Base-by-base conservation (phyloP, 1,140 invertebrate genomes). In the Eumeta japonica region DNA sequence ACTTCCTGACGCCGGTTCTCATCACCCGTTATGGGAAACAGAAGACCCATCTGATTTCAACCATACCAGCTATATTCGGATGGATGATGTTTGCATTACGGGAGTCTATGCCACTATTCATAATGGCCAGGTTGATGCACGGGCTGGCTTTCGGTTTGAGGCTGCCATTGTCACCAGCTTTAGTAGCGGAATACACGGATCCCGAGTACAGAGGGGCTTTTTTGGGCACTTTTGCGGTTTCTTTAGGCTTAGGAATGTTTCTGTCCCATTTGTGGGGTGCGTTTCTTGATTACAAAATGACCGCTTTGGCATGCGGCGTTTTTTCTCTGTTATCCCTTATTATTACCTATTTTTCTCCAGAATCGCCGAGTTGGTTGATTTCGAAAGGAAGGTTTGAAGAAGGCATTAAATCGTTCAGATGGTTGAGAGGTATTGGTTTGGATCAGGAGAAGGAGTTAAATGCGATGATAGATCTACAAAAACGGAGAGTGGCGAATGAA, bases 291-390 rank as follows among this genome's bases (percentile, higher is more conserved):
- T 36, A 19, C 16, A 4, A 27, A 10, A 36, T 36, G 35, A 36
- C 35, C 3, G 16, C 35, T 3, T 5, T 36, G 5, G 24, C 16
- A 12, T 36, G 35, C 15, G 5, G n/a, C 4, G 3, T 36, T 11
- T 36, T 36, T 28, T 11, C 35, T 11, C 10, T 36, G 10, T 13
- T 27, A 9, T 4, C 18, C 15, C 3, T 20, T n/a, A 16, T 36
- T 12, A 36, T 36, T 12, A 36, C 27, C 4, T 5, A 4, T 5
- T 27, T 36, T 28, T 36, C 35, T 13, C 35, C 36, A 3, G 36
- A 37, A 30, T 28, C 36, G 3, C 36, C 36, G 3, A 29, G 36
- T 17, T 37, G 36, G 36, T 15, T 37, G 20, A 14, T 29, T n/a
- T 28, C 36, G 3, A 37, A 37, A 30, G 28, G 28, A 3, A 30